Evolutionary conservation across 1,140 invertebrate genomes (phyloP), one percentile per base, ranked within the genome.

Genomic region (Berghia stephanieae): DNA sequence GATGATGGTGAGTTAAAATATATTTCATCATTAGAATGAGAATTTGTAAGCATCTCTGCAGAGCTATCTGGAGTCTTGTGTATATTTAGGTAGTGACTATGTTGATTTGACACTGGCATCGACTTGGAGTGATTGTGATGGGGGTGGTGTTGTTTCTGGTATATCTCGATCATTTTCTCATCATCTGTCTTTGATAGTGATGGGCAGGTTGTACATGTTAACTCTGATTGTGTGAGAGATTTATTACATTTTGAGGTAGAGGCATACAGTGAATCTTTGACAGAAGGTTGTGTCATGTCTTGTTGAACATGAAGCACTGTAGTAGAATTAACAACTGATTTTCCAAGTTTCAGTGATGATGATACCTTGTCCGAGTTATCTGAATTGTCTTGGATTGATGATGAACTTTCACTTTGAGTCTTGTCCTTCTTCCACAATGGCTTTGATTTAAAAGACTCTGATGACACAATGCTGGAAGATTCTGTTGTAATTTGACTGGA

Each of bases 141-240:
- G 44, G 75, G 21, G 46, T 72, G 74, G 67, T 77, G 46, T 75
- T 77, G 69, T 24, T 70, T 71, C 66, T 84, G 78, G 13, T 79
- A 80, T 13, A 86, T 77, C 63, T 85, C 86, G 63, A 87, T 84
- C 18, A 87, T 44, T 79, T 87, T 87, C 78, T 87, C 86, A 78
- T 87, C 86, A 83, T 87, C 86, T 49, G 86, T 87, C 82, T 87
- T 86, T 10, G 79, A 82, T 38, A 44, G 24, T 5, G 36, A 66
- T 8, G 49, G 38, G 4, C 13, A 24, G 43, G 8, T 69, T 69
- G 36, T 38, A n/a, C 67, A 69, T 24, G n/a, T 57, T n/a, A 44
- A 69, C 24, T n/a, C 27, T 43, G 13, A 21, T 44, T 60, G 42
- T 18, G 36, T 3, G 21, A 40, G 52, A 10, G 55, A 63, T 44